Evolutionary conservation across 2,888 invertebrate species (phyloP), one percentile per base, ranked within the genome.

Genomic region (Parelbella ahira): DNA sequence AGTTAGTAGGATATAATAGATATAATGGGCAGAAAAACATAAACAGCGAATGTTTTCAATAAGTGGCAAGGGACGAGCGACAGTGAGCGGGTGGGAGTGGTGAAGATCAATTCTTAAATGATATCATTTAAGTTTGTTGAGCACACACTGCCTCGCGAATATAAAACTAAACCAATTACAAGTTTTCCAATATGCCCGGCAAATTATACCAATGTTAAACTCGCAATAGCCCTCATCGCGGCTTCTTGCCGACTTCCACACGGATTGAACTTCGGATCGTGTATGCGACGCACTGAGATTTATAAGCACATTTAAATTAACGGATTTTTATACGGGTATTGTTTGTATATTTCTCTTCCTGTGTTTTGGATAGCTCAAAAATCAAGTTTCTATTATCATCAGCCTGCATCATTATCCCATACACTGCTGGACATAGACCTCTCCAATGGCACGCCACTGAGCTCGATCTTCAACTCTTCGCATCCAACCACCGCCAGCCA

Each of bases 81-180:
- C 23, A 10, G 11, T 36, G n/a, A n/a, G n/a, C n/a, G 32, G 32
- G 25, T 37, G 30, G 30, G 29, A 25, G 21, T 9, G 38, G 45
- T 43, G 49, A 47, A 56, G 54, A 61, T 61, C 58, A 60, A 63
- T 60, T 66, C 51, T 56, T 64, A 70, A 69, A 63, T 65, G 66
- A 69, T 76, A 73, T 73, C 58, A 71, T 71, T 74, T 67, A 72
- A 77, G 75, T 74, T 75, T 59, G 50, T 50, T 55, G 53, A 53
- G 59, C 68, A 70, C 70, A 75, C 67, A 76, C 68, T 62, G 60
- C 60, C 52, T 56, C 59, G 60, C 68, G 68, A 76, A 79, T 74
- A 81, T 77, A 81, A 82, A 80, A 83, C 75, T 79, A 78, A 83
- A 79, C 69, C 79, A 82, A 82, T 83, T 81, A 81, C 75, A 83